Evolutionary conservation across 2,797 vertebrate species (phyloP).

Genomic region (Acanthornis magna): DNA sequence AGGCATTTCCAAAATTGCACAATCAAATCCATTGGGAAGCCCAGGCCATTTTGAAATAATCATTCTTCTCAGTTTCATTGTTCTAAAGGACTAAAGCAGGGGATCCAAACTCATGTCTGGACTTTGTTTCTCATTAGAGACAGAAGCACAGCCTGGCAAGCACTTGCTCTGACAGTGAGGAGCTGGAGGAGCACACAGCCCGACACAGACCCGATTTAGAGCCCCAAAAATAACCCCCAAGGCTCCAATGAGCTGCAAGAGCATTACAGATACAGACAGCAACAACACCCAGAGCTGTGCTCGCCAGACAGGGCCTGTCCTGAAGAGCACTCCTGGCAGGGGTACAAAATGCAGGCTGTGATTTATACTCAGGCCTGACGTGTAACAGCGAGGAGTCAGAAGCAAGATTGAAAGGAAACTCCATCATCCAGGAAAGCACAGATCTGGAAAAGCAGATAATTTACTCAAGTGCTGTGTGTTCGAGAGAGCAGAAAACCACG

Average conservation of each 20-base stretch:
- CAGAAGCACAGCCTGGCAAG: background rate
- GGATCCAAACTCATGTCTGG: background rate
- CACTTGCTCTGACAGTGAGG: background rate
- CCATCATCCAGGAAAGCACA: background rate
- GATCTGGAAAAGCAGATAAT: background rate
- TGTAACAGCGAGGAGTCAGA: fast-evolving
- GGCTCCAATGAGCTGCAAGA: background rate
- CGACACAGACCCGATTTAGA: background rate
- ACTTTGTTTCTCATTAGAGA: background rate
- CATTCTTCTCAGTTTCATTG: background rate
- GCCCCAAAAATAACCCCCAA: background rate
- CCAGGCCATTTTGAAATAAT: background rate
- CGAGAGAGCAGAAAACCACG: background rate
- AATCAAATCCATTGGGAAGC: background rate
- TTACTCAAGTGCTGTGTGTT: background rate
- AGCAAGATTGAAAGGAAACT: background rate
- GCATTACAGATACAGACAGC: fast-evolving
- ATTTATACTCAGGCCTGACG: background rate
- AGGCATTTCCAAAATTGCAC: background rate
- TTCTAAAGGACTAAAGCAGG: background rate
- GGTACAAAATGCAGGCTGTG: background rate
- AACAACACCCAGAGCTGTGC: fast-evolving
- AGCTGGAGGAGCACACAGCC: background rate
- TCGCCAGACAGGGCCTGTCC: background rate
- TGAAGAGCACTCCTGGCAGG: background rate